Evolutionary conservation across 2,888 invertebrate species (phyloP).

Genomic region (Agapetus fuscipes): DNA sequence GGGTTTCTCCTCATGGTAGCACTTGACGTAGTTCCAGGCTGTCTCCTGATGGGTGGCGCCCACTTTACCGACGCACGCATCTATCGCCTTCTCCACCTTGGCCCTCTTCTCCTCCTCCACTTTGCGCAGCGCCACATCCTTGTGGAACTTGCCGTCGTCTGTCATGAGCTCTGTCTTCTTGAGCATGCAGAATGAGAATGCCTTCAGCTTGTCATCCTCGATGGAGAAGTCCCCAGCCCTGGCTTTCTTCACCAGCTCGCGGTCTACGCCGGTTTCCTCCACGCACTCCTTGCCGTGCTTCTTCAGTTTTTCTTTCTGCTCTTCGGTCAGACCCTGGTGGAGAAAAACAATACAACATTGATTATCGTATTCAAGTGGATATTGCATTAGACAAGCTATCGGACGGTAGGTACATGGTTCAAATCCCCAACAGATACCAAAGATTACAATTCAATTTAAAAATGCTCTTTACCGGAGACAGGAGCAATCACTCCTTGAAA

Average conservation of each 20-base stretch:
- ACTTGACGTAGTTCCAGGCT: constrained; percentile 45
- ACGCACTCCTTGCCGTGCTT: constrained; percentile 38
- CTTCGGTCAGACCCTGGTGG: constrained; percentile 38
- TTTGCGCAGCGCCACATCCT: constrained; percentile 41
- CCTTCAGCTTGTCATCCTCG: constrained; percentile 35
- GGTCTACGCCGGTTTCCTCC: constrained; percentile 35
- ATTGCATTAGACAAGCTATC: too few relatives aligned
- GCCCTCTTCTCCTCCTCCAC: constrained; percentile 40
- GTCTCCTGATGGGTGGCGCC: constrained; percentile 39
- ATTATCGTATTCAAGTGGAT: not conserved
- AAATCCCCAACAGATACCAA: too few relatives aligned
- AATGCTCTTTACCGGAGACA: too few relatives aligned
- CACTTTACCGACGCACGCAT: constrained; percentile 37
- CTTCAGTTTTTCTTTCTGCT: constrained; percentile 41
- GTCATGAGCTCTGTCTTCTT: constrained; percentile 42
- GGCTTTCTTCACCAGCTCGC: constrained; percentile 36
- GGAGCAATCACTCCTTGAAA: too few relatives aligned
- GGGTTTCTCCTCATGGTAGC: constrained; percentile 44
- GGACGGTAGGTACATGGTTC: too few relatives aligned
- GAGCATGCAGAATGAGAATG: constrained; percentile 42
- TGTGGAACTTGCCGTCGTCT: constrained; percentile 44
- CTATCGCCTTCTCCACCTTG: constrained; percentile 38
- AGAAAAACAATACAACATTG: constrained; percentile 30
- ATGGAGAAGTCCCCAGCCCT: constrained; percentile 38
- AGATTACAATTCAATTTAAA: too few relatives aligned